A percentile compares a stretch with the other conserved stretches of the same genome.
phyloP scores from a whole-genome alignment of 2,797 vertebrate genomes.

The Scolopax bukidnonensis region DNA sequence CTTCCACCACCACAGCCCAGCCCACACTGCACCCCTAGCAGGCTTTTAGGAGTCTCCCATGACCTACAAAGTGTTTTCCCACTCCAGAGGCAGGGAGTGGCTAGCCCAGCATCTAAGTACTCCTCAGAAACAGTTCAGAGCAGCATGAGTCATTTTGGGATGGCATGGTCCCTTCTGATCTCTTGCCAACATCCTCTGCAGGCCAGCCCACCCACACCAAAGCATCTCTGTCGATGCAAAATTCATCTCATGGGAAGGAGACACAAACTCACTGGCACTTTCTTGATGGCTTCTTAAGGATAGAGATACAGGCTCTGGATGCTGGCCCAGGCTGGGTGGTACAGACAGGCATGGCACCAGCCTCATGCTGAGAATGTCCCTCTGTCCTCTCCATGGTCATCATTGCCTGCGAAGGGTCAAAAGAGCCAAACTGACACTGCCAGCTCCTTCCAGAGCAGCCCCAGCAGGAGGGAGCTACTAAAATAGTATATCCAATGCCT shows the following conservation, averaged over 20 bases:
- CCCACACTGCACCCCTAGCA: background rate
- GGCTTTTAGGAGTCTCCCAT: background rate
- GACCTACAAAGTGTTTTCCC: background rate
- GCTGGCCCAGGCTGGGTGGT: background rate
- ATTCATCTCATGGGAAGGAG: background rate
- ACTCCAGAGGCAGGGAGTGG: background rate
- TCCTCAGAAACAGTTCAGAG: background rate
- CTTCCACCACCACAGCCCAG: background rate
- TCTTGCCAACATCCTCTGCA: background rate
- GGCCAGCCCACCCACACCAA: background rate
- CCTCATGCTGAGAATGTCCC: conserved; percentile 18
- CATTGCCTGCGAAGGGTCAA: background rate
- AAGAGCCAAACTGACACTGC: background rate
- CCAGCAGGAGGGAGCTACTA: background rate
- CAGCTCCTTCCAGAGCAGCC: background rate
- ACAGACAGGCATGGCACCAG: conserved; percentile 15
- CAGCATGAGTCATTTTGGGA: background rate
- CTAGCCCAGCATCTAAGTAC: background rate
- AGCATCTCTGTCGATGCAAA: background rate
- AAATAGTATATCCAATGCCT: background rate
- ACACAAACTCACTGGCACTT: background rate
- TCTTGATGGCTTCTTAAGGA: background rate
- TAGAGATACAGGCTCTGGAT: background rate
- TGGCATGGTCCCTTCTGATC: background rate
- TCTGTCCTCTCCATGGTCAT: background rate